These are phyloP conservation scores for Rhegmatorhina hoffmannsi DNA, from an alignment of 2,113 vertebrate genomes.

Conservation along the genomic window DNA sequence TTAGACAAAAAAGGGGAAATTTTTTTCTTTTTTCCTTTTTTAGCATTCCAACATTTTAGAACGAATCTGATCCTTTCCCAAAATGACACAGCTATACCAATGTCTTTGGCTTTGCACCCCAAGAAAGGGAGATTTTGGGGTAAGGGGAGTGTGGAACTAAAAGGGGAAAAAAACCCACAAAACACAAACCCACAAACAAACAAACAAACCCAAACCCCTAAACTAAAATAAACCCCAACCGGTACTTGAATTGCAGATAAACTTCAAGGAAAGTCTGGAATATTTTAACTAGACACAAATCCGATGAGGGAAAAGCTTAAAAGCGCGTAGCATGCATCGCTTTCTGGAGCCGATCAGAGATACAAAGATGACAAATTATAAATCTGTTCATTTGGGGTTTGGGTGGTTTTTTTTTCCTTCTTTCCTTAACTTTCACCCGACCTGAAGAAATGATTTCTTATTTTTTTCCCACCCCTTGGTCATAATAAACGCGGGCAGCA, in stretches of 20 bases:
- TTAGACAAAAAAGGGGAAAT: neutral
- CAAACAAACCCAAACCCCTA: neutral
- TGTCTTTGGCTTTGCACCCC: neutral
- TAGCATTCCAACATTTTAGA: neutral
- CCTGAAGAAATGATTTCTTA: neutral
- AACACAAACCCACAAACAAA: neutral
- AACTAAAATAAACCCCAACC: neutral
- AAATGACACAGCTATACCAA: neutral
- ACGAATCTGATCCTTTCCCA: neutral
- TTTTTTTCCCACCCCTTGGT: neutral
- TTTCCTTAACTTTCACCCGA: conserved; percentile 21
- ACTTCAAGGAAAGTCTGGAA: conserved; percentile 72
- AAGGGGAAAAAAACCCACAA: neutral
- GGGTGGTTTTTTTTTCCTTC: neutral
- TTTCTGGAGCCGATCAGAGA: conserved; percentile 22
- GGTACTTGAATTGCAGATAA: conserved; percentile 67
- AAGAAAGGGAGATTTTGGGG: neutral
- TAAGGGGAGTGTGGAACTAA: neutral
- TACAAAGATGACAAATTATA: conserved; percentile 46
- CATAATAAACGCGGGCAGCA: neutral
- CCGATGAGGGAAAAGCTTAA: conserved; percentile 61
- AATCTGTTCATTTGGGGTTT: neutral
- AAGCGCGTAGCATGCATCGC: conserved; percentile 6
- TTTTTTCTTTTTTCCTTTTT: too few species aligned
- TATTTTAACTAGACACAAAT: conserved; percentile 71